These are phyloP conservation scores for Indicator maculatus DNA, from an alignment of 2,113 vertebrate species.

Conservation along the genomic window DNA sequence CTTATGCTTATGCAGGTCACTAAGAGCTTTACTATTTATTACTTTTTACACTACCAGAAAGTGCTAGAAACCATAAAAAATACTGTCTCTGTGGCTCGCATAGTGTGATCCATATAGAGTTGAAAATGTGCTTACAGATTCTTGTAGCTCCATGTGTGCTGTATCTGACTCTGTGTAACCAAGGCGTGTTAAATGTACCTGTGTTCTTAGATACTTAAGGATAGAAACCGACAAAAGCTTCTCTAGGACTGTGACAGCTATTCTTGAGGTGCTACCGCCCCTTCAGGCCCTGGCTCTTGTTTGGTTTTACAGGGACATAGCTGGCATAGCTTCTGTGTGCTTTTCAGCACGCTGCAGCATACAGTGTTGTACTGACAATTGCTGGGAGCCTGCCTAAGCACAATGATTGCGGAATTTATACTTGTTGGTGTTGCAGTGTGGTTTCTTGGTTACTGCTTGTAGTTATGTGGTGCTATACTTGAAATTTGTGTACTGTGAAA, in stretches of 20 bases:
- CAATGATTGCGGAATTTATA: neutral
- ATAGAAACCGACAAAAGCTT: neutral
- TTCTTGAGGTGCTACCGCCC: neutral
- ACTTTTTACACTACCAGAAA: neutral
- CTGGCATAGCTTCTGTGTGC: neutral
- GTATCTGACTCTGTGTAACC: neutral
- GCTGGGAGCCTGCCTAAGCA: neutral
- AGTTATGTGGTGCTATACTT: neutral
- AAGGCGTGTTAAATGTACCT: neutral
- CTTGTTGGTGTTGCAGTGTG: neutral
- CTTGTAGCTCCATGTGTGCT: neutral
- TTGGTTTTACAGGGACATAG: neutral
- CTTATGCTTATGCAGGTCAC: neutral
- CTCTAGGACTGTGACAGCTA: neutral
- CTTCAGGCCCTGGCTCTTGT: rapidly evolving
- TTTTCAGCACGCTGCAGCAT: neutral
- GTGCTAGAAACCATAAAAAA: neutral
- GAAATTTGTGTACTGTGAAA: neutral
- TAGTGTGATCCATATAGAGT: neutral
- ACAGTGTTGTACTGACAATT: neutral
- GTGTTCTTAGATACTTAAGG: neutral
- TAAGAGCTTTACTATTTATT: neutral
- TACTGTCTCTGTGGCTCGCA: neutral
- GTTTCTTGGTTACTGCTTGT: neutral
- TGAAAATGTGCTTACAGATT: neutral